Conservation (phyloP, 2,888 invertebrate genomes). For the Morpho deidamia region DNA sequence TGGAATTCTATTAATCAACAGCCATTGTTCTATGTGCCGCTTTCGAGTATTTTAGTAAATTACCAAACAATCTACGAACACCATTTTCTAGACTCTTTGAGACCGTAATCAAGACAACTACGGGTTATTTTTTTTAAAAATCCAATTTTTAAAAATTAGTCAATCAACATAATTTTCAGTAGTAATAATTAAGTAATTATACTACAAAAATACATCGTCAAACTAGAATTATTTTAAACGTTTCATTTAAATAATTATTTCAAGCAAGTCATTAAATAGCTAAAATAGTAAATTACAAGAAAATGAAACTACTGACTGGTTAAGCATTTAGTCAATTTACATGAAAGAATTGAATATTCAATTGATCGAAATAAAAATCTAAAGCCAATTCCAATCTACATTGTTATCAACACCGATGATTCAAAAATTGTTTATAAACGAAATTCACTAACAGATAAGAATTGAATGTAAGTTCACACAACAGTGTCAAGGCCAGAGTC, state of each 20-base stretch:
- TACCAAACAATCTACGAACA: neutral
- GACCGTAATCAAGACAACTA: too few species aligned
- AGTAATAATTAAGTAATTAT: neutral
- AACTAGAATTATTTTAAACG: neutral
- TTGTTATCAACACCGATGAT: too few species aligned
- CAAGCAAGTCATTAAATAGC: neutral
- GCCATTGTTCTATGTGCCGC: conserved; percentile 36
- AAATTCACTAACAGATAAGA: conserved; percentile 26
- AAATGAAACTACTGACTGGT: neutral
- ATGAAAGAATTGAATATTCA: neutral
- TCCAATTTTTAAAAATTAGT: neutral
- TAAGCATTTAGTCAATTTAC: conserved; percentile 1
- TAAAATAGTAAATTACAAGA: neutral
- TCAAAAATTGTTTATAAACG: neutral
- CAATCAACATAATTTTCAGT: neutral
- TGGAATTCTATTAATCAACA: conserved; percentile 56
- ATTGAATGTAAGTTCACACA: conserved; percentile 55
- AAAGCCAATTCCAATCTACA: too few species aligned
- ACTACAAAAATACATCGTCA: neutral
- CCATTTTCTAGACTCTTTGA: neutral
- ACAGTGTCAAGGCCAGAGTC: conserved; percentile 55
- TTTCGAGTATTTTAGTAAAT: conserved; percentile 10
- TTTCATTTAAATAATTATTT: neutral
- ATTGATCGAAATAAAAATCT: too few species aligned
- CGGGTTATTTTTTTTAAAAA: too few species aligned